phyloP scores from a whole-genome alignment of 2,888 invertebrate genomes.

The Resseliella maxima region DNA sequence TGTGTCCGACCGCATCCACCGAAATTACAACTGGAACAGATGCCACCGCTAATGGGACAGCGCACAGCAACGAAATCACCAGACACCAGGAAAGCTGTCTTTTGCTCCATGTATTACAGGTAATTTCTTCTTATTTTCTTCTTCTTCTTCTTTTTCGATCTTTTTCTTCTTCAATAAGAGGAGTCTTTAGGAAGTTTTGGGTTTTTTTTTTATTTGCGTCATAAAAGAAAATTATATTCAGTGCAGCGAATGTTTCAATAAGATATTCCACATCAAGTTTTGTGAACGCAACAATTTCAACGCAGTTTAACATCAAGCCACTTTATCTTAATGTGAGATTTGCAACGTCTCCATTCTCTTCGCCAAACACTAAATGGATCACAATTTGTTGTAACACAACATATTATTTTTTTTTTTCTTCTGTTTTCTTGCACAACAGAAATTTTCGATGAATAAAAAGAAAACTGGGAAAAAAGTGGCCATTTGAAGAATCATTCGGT shows the following conservation, averaged over 20 bases:
- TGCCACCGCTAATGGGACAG: neutral
- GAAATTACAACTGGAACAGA: neutral
- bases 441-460: neutral
- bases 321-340: slow-evolving; percentile 37
- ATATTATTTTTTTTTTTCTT: too few species aligned
- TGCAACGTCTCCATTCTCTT: neutral
- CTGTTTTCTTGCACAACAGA: too few species aligned
- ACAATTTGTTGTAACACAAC: too few species aligned
- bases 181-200: too few species aligned
- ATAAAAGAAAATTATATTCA: too few species aligned
- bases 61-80: slow-evolving; percentile 27
- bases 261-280: neutral
- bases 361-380: neutral
- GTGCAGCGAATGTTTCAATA: too few species aligned
- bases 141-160: too few species aligned
- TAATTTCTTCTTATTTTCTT: slow-evolving; percentile 65
- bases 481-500: neutral
- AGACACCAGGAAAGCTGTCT: slow-evolving; percentile 69
- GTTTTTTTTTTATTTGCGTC: too few species aligned
- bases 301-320: neutral
- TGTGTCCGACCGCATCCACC: slow-evolving; percentile 17
- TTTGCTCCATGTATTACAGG: slow-evolving; percentile 84
- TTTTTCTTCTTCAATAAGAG: too few species aligned
- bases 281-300: neutral
- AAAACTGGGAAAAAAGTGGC: slow-evolving; percentile 6